Conservation (phyloP, 2,888 invertebrate species). For the Cerastis rubricosa region DNA sequence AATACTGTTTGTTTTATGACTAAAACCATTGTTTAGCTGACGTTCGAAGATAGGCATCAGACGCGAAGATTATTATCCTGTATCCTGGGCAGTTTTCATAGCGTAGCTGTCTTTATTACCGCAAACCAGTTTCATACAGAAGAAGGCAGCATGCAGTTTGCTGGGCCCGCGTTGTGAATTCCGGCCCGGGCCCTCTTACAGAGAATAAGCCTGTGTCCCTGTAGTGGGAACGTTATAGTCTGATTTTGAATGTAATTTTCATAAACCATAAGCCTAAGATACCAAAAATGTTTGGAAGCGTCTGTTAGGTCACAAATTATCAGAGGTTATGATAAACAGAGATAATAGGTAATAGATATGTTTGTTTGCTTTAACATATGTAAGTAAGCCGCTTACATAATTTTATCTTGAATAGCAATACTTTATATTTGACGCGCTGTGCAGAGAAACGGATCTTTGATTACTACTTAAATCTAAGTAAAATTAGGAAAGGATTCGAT, state of each 20-base stretch:
- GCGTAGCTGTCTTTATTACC: background rate
- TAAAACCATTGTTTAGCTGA: background rate
- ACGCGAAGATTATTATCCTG: background rate
- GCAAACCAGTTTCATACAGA: background rate
- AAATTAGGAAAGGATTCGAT: background rate
- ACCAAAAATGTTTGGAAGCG: conserved; percentile 8
- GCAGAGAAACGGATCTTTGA: background rate
- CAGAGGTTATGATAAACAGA: conserved; percentile 41
- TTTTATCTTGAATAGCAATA: conserved; percentile 2
- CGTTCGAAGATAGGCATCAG: background rate
- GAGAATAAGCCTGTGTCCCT: background rate
- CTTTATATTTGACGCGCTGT: background rate
- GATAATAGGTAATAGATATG: conserved; percentile 27
- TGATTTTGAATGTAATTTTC: background rate
- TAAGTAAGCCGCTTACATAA: conserved; percentile 41
- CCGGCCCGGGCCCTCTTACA: background rate
- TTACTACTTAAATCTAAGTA: background rate
- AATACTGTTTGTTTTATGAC: background rate
- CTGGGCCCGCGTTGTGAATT: background rate
- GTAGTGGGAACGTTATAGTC: too few species aligned
- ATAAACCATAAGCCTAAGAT: background rate
- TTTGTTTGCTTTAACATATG: conserved; percentile 1
- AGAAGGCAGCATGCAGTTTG: background rate
- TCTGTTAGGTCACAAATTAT: conserved; percentile 30
- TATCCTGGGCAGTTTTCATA: background rate